phyloP scores from a whole-genome alignment of 2,113 vertebrate species.

The Brevimyrus niger region DNA sequence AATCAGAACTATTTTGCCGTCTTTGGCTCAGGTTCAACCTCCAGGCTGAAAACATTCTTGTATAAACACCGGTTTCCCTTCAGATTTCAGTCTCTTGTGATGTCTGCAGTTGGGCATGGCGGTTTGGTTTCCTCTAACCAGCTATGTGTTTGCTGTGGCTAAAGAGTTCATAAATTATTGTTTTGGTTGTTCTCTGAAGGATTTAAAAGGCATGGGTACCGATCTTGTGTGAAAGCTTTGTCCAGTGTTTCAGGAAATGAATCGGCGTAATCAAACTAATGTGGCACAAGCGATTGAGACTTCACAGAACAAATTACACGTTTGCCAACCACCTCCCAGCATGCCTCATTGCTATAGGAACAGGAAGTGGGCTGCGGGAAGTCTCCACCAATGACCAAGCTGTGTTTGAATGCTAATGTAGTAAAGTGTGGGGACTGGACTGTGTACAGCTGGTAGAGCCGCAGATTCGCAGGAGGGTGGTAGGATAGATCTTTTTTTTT shows the following conservation, averaged over 20 bases:
- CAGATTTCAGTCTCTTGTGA: background rate
- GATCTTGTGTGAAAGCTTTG: background rate
- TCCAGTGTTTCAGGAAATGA: background rate
- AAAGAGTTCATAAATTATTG: background rate
- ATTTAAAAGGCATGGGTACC: background rate
- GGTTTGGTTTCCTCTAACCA: background rate
- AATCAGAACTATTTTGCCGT: background rate
- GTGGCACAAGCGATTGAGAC: background rate
- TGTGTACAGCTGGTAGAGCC: background rate
- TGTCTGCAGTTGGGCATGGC: background rate
- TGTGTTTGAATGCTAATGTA: background rate
- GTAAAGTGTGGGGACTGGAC: background rate
- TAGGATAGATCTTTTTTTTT: background rate
- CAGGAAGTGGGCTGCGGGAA: conserved; percentile 24
- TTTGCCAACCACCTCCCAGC: background rate
- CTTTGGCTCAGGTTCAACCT: background rate
- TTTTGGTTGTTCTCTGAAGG: background rate
- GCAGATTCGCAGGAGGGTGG: background rate
- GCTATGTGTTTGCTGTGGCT: background rate
- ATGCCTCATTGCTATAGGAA: background rate
- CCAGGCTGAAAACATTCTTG: background rate
- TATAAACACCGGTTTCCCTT: background rate
- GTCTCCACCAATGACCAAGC: background rate
- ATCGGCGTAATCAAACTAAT: background rate
- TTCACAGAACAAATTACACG: background rate